Percentiles rank a stretch among this genome's conserved stretches.
Conservation (phyloP, 2,113 vertebrate species). For the Myiozetetes cayanensis region DNA sequence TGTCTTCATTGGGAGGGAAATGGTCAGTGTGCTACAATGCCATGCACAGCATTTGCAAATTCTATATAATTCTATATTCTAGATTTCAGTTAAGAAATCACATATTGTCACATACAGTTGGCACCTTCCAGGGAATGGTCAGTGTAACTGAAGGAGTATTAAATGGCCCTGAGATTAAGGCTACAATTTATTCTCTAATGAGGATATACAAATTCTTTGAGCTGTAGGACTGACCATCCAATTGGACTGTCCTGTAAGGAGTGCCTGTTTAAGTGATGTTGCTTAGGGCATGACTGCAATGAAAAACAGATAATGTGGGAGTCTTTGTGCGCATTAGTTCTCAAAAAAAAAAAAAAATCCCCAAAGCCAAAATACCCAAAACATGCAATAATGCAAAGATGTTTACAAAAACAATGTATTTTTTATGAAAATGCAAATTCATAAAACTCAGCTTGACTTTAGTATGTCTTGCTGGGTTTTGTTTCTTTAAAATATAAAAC, state of each 20-base stretch:
- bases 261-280: background rate
- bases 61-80: background rate
- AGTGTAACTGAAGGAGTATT: background rate
- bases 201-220: background rate
- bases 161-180: background rate
- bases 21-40: background rate
- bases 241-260: rapidly evolving
- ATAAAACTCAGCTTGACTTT: background rate
- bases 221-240: background rate
- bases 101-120: background rate
- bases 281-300: background rate
- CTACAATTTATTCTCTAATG: background rate
- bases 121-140: background rate
- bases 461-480: background rate
- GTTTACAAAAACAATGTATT: background rate
- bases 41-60: background rate
- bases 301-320: background rate
- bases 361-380: background rate
- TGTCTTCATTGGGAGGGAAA: background rate
- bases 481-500: background rate
- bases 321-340: background rate
- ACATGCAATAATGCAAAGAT: background rate
- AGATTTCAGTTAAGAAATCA: background rate
- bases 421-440: background rate
- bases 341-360: background rate